phyloP scores from a whole-genome alignment of 2,888 invertebrate species.

The Eupithecia inturbata region DNA sequence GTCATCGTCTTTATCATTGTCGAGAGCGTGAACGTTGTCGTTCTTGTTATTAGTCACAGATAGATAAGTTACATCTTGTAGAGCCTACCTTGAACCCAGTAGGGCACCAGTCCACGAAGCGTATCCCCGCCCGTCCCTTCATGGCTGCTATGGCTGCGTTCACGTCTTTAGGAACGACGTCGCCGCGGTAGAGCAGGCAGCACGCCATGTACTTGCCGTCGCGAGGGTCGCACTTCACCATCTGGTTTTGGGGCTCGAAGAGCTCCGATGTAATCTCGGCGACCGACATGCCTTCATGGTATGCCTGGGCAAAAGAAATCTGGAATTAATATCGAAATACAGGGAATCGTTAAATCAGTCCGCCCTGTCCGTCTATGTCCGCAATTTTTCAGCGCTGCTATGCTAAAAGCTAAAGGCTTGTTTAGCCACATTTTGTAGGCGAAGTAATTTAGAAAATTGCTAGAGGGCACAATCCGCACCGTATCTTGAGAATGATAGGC shows the following conservation, averaged over 20 bases:
- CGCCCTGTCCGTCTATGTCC: not conserved
- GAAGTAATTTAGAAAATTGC: no score
- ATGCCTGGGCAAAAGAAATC: conserved; percentile 66
- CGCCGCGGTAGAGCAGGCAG: conserved; percentile 93
- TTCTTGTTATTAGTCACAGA: no score
- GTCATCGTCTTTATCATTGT: not conserved
- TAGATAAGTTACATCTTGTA: not conserved
- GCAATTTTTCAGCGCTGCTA: not conserved
- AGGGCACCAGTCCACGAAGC: conserved; percentile 98
- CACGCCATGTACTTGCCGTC: conserved; percentile 96
- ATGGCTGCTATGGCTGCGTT: conserved; percentile 92
- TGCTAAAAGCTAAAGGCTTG: not conserved
- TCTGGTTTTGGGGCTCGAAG: conserved; percentile 95
- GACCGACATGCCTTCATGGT: conserved; percentile 90
- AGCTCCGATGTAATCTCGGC: conserved; percentile 93
- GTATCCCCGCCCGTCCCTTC: conserved; percentile 89
- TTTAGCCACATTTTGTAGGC: no score
- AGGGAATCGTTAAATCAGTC: not conserved
- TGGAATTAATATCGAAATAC: no score
- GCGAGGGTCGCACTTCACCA: conserved; percentile 95
- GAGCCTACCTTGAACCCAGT: conserved; percentile 93
- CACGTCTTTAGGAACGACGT: conserved; percentile 95
- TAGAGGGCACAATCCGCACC: no score
- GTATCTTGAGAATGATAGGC: no score
- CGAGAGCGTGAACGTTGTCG: not conserved